A percentile compares a stretch with the other conserved stretches of the same genome.
phyloP scores from a whole-genome alignment of 2,113 vertebrate genomes.

The Polypterus senegalus region DNA sequence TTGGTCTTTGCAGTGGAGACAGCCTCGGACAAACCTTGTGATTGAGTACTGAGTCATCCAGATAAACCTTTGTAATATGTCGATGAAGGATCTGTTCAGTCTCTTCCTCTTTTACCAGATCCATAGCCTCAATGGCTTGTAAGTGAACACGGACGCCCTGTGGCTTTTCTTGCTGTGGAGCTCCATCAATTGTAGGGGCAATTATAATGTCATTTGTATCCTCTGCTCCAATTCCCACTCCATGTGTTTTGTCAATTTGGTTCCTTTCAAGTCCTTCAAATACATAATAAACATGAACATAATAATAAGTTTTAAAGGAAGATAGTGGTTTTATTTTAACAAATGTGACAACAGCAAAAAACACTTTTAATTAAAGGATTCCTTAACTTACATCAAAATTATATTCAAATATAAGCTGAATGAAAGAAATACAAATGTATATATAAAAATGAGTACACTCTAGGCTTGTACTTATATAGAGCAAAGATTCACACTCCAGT shows the following conservation, averaged over 20 bases:
- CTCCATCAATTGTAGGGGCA: conserved; percentile 73
- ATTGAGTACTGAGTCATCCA: conserved; percentile 54
- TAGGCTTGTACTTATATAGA: too few relatives aligned
- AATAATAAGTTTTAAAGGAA: too few relatives aligned
- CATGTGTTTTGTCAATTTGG: background rate
- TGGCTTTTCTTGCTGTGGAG: conserved; percentile 24
- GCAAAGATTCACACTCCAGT: too few relatives aligned
- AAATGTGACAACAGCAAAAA: too few relatives aligned
- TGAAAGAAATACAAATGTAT: too few relatives aligned
- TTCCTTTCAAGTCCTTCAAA: background rate
- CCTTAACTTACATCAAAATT: too few relatives aligned
- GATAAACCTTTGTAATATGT: conserved; percentile 61
- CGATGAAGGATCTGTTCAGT: conserved; percentile 41
- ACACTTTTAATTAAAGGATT: too few relatives aligned
- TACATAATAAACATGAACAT: background rate
- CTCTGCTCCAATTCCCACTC: conserved; percentile 26
- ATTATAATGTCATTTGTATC: conserved; percentile 32
- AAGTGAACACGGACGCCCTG: conserved; percentile 64
- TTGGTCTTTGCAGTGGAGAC: conserved; percentile 57
- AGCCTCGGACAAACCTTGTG: conserved; percentile 43
- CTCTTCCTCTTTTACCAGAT: conserved; percentile 37
- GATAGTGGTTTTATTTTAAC: too few relatives aligned
- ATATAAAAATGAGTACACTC: too few relatives aligned
- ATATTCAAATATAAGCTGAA: too few relatives aligned
- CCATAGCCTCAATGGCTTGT: conserved; percentile 32